A percentile compares a stretch with the other conserved stretches of the same genome.
Conservation (phyloP, 2,797 vertebrate genomes). For the Acanthiza pusilla region DNA sequence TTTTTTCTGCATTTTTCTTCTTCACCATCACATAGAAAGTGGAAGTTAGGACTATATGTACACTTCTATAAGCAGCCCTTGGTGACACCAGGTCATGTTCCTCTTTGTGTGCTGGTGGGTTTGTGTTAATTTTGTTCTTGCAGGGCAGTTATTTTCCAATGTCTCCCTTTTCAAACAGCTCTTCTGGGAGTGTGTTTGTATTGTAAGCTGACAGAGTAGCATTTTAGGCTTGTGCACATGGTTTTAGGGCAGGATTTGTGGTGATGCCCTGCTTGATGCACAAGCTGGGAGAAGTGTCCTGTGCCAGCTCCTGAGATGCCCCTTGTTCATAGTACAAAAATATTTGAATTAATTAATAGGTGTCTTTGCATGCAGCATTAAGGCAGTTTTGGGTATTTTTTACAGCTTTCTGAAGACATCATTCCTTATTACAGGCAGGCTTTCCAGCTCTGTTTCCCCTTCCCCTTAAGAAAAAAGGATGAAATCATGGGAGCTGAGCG, state of each 20-base stretch:
- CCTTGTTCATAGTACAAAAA: neutral
- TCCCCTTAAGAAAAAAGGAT: neutral
- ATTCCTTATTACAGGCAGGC: neutral
- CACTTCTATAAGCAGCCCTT: neutral
- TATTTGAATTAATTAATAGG: neutral
- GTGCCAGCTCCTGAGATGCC: neutral
- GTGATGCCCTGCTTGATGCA: accelerated
- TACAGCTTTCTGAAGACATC: neutral
- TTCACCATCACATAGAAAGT: neutral
- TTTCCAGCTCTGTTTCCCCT: neutral
- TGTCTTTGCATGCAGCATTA: neutral
- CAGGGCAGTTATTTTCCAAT: neutral
- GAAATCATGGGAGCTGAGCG: neutral
- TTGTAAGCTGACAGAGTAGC: neutral
- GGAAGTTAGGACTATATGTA: accelerated
- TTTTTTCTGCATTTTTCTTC: neutral
- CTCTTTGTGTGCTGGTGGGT: neutral
- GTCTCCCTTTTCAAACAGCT: neutral
- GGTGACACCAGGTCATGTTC: neutral
- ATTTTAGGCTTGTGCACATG: neutral
- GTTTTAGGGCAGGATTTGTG: neutral
- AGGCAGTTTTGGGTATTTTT: neutral
- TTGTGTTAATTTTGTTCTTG: neutral
- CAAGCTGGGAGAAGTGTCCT: neutral
- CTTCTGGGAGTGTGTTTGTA: neutral